Conservation (phyloP, 2,113 vertebrate genomes). For the Scolopax mira region DNA sequence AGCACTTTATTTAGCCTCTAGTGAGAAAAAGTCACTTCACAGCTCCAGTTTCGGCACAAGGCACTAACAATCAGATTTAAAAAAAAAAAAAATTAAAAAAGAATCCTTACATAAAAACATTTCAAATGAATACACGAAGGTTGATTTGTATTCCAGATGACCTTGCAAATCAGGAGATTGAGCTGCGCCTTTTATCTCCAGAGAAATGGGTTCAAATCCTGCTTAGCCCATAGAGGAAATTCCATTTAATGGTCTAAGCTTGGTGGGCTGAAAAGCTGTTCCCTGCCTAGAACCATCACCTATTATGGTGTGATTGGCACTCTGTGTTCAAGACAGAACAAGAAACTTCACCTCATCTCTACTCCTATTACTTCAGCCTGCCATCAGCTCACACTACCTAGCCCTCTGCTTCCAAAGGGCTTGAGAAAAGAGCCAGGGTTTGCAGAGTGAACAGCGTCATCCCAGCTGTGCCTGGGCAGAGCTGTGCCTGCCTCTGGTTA, state of each 20-base stretch:
- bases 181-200: conserved; percentile 43
- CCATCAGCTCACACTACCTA: conserved; percentile 19
- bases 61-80: background rate
- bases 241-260: conserved; percentile 50
- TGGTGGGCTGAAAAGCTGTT: conserved; percentile 47
- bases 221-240: conserved; percentile 57
- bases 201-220: conserved; percentile 39
- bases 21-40: conserved; percentile 55
- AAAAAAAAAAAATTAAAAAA: background rate
- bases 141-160: conserved; percentile 54
- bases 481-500: background rate
- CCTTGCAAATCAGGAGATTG: conserved; percentile 9
- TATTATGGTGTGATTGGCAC: conserved; percentile 52
- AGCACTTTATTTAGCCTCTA: conserved; percentile 54
- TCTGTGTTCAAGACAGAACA: conserved; percentile 50
- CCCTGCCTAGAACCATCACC: conserved; percentile 35
- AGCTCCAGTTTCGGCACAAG: conserved; percentile 34
- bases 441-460: background rate
- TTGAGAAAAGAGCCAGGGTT: conserved; percentile 31
- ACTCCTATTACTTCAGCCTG: conserved; percentile 53
- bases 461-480: background rate
- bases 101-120: conserved; percentile 30
- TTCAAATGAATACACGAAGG: conserved; percentile 23
- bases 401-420: conserved; percentile 21
- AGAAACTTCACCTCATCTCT: conserved; percentile 51